Percentiles rank a stretch among this genome's conserved stretches.
phyloP scores from a whole-genome alignment of 2,113 vertebrate genomes.

The Ploceus nigricollis region DNA sequence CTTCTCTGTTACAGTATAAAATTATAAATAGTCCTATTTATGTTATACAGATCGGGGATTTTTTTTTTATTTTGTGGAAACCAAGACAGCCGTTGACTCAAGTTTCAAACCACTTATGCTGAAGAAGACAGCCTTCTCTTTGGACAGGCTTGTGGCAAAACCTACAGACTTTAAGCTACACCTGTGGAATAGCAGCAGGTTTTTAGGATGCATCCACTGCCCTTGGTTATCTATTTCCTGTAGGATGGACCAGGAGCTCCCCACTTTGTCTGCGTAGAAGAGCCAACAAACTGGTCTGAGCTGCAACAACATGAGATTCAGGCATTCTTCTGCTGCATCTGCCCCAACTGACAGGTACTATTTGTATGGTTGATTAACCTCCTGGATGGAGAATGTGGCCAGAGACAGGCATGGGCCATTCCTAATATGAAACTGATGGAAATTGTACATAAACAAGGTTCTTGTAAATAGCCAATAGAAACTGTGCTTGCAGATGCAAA shows the following conservation, averaged over 20 bases:
- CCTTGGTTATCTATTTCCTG: neutral
- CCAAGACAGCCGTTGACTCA: neutral
- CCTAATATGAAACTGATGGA: neutral
- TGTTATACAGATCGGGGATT: neutral
- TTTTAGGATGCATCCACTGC: neutral
- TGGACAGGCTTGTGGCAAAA: neutral
- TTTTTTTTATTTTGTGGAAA: neutral
- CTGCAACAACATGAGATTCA: neutral
- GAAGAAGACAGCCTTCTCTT: neutral
- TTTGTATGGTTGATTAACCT: neutral
- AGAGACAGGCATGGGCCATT: neutral
- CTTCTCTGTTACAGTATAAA: neutral
- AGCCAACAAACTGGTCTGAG: neutral
- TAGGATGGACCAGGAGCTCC: neutral
- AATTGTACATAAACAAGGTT: neutral
- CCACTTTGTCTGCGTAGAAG: neutral
- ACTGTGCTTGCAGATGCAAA: neutral
- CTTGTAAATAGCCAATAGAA: neutral
- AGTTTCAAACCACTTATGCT: neutral
- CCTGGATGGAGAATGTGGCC: neutral
- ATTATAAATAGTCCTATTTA: neutral
- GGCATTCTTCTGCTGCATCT: neutral
- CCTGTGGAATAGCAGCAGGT: neutral
- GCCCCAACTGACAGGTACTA: fast-evolving
- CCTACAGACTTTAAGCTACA: neutral